Evolutionary conservation across 2,888 invertebrate species (phyloP), one percentile per base, ranked within the genome.

Genomic region (Camponotus fellah): DNA sequence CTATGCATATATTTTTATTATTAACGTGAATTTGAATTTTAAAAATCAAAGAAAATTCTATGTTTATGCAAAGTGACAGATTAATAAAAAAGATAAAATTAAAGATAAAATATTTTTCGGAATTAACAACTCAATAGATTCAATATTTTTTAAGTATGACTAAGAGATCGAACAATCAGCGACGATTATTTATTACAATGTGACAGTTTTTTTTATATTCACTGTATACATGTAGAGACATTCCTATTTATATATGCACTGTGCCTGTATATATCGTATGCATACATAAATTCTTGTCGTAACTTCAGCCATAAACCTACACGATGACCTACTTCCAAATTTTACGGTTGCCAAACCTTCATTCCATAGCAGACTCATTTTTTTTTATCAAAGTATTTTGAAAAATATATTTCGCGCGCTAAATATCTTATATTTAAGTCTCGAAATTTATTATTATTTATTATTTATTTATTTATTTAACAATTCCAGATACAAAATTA

Each of bases 281-380:
- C 46, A 80, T 72, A 80, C 79, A 60, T 72, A 72, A 80, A 80
- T 72, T 80, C 79, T 72, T 72, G 72, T 72, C 60, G 60, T 71
- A 80, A 72, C 79, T 79, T 71, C 17, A 17, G 34, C 21, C 79
- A 10, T 80, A 80, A 80, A 72, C 72, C 37, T 71, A 49, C 49
- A 17, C 46, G 79, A 62, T 62, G 72, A 46, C 79, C 79, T 80
- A 80, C 46, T 80, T 80, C 37, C 72, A 80, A 80, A 80, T 72
- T 62, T 79, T 72, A 72, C 60, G 46, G 37, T 71, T 62, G 21
- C 37, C 72, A 46, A 60, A 60, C 17, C 46, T 37, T 56, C 32
- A 56, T 40, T n/a, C 34, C 46, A 37, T 69, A 26, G 17, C 77
- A 40, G 21, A 46, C 21, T 53, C 12, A 21, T 34, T 79, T 26